A percentile compares a stretch with the other conserved stretches of the same genome.
phyloP scores from a whole-genome alignment of 2,113 vertebrate genomes.

The Tricholaema leucomelas region DNA sequence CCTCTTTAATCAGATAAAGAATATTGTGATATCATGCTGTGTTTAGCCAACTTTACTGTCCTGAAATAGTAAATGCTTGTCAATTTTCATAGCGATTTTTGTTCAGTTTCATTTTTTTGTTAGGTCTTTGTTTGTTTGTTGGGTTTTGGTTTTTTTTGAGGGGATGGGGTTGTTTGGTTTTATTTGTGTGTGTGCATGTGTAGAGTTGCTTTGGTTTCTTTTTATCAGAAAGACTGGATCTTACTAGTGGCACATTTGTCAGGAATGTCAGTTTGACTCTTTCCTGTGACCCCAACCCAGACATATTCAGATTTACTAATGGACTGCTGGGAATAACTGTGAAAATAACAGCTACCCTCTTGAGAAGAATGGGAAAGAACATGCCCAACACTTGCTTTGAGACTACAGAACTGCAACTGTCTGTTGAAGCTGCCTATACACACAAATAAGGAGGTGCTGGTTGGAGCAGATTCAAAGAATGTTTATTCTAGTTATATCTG shows the following conservation, averaged over 20 bases:
- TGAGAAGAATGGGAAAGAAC: conserved; percentile 54
- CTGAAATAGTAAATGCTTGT: neutral
- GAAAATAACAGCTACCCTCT: conserved; percentile 54
- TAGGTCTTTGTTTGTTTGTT: no score
- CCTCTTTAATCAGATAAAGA: neutral
- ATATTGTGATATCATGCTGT: neutral
- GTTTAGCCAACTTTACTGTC: neutral
- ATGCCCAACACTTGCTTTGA: conserved; percentile 42
- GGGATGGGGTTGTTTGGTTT: no score
- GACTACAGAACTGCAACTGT: neutral
- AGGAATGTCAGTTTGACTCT: conserved; percentile 59
- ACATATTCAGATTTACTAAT: conserved; percentile 34
- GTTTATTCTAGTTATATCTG: neutral
- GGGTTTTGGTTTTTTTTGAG: no score
- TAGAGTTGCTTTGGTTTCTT: neutral
- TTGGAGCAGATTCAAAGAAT: neutral
- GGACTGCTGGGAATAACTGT: conserved; percentile 42
- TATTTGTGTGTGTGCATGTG: no score
- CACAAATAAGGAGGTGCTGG: neutral
- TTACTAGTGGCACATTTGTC: neutral
- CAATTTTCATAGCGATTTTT: neutral
- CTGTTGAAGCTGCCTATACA: no score
- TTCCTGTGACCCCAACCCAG: conserved; percentile 52
- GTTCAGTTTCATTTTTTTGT: no score
- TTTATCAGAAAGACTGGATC: neutral